These are phyloP conservation scores for Ophiodon elongatus DNA, from an alignment of 2,113 vertebrate species.

Conservation along the genomic window DNA sequence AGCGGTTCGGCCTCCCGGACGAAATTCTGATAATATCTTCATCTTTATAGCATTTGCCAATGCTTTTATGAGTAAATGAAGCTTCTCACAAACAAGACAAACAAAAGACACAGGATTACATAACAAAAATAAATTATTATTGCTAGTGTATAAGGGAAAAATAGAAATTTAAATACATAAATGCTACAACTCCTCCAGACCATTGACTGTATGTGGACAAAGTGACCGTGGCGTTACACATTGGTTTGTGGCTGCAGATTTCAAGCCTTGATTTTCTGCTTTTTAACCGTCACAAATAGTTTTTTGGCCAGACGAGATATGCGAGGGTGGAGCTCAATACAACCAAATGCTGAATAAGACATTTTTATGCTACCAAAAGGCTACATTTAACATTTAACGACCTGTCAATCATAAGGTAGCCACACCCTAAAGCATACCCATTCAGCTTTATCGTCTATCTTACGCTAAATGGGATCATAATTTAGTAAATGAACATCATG, in stretches of 20 bases:
- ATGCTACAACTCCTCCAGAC: background rate
- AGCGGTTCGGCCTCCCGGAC: conserved; percentile 28
- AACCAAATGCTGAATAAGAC: background rate
- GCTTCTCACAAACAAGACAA: background rate
- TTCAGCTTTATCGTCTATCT: too few species aligned
- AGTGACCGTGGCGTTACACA: background rate
- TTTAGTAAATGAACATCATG: too few species aligned
- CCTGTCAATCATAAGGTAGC: background rate
- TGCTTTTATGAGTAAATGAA: conserved; percentile 21
- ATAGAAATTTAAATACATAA: background rate
- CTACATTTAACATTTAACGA: background rate
- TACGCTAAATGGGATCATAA: too few species aligned
- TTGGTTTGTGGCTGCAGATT: background rate
- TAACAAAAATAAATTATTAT: background rate
- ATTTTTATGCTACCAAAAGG: background rate
- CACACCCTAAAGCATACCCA: too few species aligned
- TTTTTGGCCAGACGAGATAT: background rate
- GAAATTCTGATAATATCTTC: conserved; percentile 16
- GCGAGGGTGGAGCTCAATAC: background rate
- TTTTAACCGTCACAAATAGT: background rate
- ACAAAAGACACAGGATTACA: conserved; percentile 26
- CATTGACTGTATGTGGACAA: background rate
- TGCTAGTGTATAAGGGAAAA: background rate
- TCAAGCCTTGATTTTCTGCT: background rate
- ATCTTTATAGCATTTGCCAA: conserved; percentile 33